These are phyloP conservation scores for Aphrocallistes beatrix DNA, from an alignment of 37 sponge, comb jelly and placozoan species.

Conservation along the genomic window DNA sequence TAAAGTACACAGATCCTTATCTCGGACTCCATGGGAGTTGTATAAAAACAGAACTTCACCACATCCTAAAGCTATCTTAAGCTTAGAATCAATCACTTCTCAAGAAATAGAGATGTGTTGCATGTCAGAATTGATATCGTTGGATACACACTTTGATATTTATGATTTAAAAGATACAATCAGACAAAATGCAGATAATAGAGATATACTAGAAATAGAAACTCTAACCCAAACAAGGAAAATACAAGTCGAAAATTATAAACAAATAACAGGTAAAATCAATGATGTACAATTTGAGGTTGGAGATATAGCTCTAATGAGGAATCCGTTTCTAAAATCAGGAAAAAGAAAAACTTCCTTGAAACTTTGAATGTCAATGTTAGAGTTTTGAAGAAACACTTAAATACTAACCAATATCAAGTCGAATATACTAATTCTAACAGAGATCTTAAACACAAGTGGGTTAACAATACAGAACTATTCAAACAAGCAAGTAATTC, in stretches of 20 bases:
- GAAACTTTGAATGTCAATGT: neutral
- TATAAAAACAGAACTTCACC: no score
- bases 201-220: neutral
- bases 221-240: neutral
- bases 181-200: neutral
- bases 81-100: no score
- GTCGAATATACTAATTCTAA: neutral
- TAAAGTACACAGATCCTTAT: neutral
- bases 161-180: neutral
- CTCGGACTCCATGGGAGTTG: no score
- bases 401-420: neutral
- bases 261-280: neutral
- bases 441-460: neutral
- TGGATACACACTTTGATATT: neutral
- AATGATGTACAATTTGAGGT: neutral
- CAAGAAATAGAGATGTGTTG: neutral
- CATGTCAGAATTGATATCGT: neutral
- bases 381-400: neutral
- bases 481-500: neutral
- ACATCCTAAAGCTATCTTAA: no score
- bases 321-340: neutral
- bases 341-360: neutral
- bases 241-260: neutral
- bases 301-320: neutral
- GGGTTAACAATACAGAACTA: neutral